Conservation (phyloP, 2,888 invertebrate genomes). For the Tridacna gigas region DNA sequence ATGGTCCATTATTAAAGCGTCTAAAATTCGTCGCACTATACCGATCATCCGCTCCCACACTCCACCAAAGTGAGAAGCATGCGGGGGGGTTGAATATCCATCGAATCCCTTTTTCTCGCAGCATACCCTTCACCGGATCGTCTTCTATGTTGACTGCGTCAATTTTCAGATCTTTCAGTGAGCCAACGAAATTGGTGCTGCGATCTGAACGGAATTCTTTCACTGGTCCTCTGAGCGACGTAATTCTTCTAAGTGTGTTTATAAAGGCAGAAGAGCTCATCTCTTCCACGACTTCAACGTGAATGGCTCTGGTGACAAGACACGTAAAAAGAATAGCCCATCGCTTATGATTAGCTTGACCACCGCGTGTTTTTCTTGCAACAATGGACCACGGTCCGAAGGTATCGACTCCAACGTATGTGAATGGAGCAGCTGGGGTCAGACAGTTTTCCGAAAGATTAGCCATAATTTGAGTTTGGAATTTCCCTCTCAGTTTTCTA, state of each 20-base stretch:
- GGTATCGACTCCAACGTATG: constrained; percentile 58
- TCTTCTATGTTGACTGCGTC: constrained; percentile 35
- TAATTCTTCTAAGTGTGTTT: constrained; percentile 43
- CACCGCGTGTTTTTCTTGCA: constrained; percentile 44
- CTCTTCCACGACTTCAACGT: too few species aligned
- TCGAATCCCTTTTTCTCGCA: neutral
- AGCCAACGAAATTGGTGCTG: constrained; percentile 32
- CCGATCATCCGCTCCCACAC: constrained; percentile 56
- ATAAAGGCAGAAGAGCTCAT: constrained; percentile 51
- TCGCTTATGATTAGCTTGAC: constrained; percentile 44
- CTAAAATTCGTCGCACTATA: constrained; percentile 40
- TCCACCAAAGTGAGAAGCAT: constrained; percentile 29
- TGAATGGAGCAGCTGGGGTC: constrained; percentile 52
- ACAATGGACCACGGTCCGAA: constrained; percentile 56
- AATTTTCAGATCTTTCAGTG: constrained; percentile 2
- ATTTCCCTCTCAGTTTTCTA: too few species aligned
- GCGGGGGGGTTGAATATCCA: constrained; percentile 35
- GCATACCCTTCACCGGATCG: neutral
- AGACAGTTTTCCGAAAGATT: constrained; percentile 50
- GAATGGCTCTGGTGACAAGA: constrained; percentile 44
- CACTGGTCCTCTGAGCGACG: constrained; percentile 54
- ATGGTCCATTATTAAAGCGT: constrained; percentile 38
- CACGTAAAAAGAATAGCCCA: constrained; percentile 63
- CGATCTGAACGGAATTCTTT: constrained; percentile 19
- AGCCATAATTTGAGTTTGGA: constrained; percentile 46